Conservation (phyloP, 2,113 vertebrate genomes). For the Rhegmatorhina hoffmannsi region DNA sequence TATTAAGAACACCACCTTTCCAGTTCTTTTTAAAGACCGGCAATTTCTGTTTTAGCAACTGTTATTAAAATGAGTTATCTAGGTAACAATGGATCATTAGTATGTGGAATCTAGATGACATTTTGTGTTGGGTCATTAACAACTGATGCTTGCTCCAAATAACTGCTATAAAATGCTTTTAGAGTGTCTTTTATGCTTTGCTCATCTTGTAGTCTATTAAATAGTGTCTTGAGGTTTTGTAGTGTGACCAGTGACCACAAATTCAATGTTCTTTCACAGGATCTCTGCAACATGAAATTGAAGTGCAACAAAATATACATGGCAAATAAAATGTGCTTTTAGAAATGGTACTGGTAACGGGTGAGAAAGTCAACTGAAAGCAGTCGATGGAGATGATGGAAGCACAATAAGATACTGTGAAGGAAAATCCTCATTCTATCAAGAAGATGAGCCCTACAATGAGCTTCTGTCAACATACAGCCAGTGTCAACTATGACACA, state of each 20-base stretch:
- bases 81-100: neutral
- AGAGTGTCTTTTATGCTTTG: neutral
- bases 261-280: neutral
- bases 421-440: neutral
- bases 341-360: neutral
- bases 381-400: fast-evolving
- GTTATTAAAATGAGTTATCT: neutral
- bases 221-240: neutral
- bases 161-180: neutral
- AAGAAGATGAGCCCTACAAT: neutral
- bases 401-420: neutral
- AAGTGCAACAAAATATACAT: neutral
- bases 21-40: neutral
- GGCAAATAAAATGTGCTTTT: neutral
- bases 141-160: neutral
- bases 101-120: neutral
- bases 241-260: neutral
- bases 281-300: neutral
- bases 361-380: neutral
- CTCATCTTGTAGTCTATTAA: neutral
- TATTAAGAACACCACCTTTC: neutral
- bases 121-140: neutral
- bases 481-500: neutral
- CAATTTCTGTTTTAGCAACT: neutral
- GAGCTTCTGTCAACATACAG: neutral